Evolutionary conservation across 2,888 invertebrate genomes (phyloP), one percentile per base, ranked within the genome.

Genomic region (Callimorpha dominula): DNA sequence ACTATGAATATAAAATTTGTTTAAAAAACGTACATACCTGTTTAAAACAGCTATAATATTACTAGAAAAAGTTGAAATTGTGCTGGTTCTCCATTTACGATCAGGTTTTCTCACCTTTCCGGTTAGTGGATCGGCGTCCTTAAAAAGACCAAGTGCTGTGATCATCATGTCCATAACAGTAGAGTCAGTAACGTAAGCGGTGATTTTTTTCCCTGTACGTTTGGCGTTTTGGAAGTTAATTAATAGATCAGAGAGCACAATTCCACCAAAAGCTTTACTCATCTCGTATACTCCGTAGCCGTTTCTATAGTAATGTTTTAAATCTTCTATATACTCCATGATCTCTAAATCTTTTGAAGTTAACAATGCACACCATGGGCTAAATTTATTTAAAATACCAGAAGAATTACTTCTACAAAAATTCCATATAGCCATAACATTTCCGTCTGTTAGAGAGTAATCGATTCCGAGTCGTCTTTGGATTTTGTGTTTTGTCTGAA

Each of bases 291-390:
- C 82, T 11, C 94, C 94, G 70, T 95, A 93, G 63, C 93, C 92
- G 75, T 91, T 92, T 79, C 95, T 96, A 86, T 97, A 97, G 88
- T 97, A 98, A 85, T 97, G 96, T 81, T 96, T 96, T 65, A 98
- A 90, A 91, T 98, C 98, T 81, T 97, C 97, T 7, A 95, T 94
- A 85, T 98, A 98, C 89, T 98, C 98, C 77, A 98, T 85, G 12
- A 97, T 92, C 86, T 97, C 96, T 15, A 98, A 94, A 85, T 98
- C 97, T 46, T 96, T 96, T 69, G 96, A 97, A 64, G 96, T 97
- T 88, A 98, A 98, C 46, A 96, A 91, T 14, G 97, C 96, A 87
- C 98, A 98, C 98, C 98, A 98, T 11, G 97, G 96, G 70, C 98
- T 97, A 82, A 94, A 83, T 78, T 86, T 92, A 70, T 85, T 86